These are phyloP conservation scores for Lucilia cuprina DNA, from an alignment of 1,140 invertebrate genomes.

Conservation along the genomic window DNA sequence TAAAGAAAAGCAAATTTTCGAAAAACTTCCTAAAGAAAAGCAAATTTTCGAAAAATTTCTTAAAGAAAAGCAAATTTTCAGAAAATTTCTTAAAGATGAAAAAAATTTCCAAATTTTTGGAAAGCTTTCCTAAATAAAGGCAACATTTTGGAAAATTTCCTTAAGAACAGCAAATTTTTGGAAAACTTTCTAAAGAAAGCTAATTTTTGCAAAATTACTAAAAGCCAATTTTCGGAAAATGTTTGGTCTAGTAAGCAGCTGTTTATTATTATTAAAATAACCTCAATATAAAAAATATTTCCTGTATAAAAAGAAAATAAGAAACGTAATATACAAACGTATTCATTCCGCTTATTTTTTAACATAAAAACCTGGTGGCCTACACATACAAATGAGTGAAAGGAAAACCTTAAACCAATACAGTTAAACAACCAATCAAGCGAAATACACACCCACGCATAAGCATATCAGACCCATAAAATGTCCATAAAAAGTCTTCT, in stretches of 20 bases:
- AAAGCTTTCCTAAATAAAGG: too few relatives aligned
- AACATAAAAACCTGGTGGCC: conserved; percentile 1
- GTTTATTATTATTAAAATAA: neutral
- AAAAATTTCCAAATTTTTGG: too few relatives aligned
- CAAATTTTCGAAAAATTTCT: too few relatives aligned
- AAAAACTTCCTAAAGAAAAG: too few relatives aligned
- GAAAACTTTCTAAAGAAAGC: too few relatives aligned
- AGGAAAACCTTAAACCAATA: neutral
- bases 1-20: too few relatives aligned
- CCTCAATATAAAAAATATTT: neutral
- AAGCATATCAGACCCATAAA: neutral
- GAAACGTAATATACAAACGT: neutral
- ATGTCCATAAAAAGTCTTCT: neutral
- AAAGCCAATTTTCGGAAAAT: neutral
- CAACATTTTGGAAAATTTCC: too few relatives aligned
- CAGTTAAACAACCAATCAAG: neutral
- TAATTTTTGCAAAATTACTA: too few relatives aligned
- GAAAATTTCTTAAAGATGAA: too few relatives aligned
- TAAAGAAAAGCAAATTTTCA: too few relatives aligned
- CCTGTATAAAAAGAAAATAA: too few relatives aligned
- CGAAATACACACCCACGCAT: neutral
- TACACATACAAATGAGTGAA: neutral
- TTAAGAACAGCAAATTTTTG: too few relatives aligned
- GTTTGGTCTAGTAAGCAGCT: neutral
- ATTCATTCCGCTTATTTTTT: neutral